Base-by-base conservation (phyloP, 1,140 invertebrate species). In the Drosophila ambigua region DNA sequence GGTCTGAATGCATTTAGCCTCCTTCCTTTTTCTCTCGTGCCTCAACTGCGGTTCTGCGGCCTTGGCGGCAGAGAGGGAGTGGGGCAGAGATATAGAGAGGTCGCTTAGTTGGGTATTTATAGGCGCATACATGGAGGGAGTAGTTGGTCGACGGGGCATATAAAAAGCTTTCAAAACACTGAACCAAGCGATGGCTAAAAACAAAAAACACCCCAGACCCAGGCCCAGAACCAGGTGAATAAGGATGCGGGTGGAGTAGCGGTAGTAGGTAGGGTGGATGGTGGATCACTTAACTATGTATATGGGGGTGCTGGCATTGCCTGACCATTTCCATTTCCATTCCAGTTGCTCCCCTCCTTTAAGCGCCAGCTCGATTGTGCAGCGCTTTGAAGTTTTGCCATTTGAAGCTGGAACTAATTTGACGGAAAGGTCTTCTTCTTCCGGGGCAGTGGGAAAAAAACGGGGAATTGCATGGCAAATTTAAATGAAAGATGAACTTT, bases 381-480 rank as follows among this genome's bases (percentile, higher is more conserved):
- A 39, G 20, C 41, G 41, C 60, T 63, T 69, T 69, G 66, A 69
- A 69, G 66, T 69, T 69, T 35, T 44, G 64, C 64, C 63, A 69
- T 69, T 69, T 69, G 66, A 69, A 55, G 45, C 66, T 69, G 66
- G 26, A 69, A 69, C 63, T 69, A 69, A 69, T 69, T 69, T 69
- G 45, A 57, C 52, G 64, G 46, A 69, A 69, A 69, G 52, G 35
- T 39, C 35, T 13, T 39, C 11, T 50, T 65, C 62, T 55, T 52
- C 31, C 39, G 31, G 31, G 16, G 43, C 9, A n/a, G n/a, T n/a
- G n/a, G n/a, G n/a, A n/a, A 11, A 5, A 26, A 11, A 2, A 11
- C 9, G 11, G 13, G 55, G 15, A 23, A 65, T 51, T 65, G 46
- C 63, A 66, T 16, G 64, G 46, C 24, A 13, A 43, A 51, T 65